phyloP scores from a whole-genome alignment of 2,888 invertebrate genomes.

The Pogonocherus hispidulus region DNA sequence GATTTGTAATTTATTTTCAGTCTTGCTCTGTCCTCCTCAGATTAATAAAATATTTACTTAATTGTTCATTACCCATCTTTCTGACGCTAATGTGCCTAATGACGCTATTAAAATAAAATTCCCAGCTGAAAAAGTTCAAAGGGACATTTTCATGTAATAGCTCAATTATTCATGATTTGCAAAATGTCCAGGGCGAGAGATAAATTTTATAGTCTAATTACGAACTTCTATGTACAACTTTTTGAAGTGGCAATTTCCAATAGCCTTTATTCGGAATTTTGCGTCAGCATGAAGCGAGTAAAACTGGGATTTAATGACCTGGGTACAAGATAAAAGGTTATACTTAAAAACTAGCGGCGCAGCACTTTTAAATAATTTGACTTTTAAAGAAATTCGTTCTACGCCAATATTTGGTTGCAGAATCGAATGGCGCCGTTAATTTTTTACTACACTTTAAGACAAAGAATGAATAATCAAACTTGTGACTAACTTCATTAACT shows the following conservation, averaged over 20 bases:
- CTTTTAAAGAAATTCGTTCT: no score
- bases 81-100: not conserved
- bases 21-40: not conserved
- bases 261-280: not conserved
- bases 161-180: not conserved
- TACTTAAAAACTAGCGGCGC: not conserved
- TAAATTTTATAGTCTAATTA: conserved; percentile 1
- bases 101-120: conserved; percentile 4
- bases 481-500: no score
- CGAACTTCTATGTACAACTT: conserved; percentile 2
- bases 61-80: not conserved
- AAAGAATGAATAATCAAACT: no score
- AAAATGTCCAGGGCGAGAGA: not conserved
- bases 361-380: no score
- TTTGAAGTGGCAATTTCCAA: not conserved
- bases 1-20: not conserved
- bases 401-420: no score
- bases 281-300: not conserved
- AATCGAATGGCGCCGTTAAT: no score
- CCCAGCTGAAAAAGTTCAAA: not conserved
- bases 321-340: not conserved
- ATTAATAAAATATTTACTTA: not conserved
- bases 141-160: not conserved
- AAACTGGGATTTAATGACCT: not conserved
- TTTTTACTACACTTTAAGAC: no score